Evolutionary conservation across 2,888 invertebrate species (phyloP).

Genomic region (Melikaiella ostensackeni): DNA sequence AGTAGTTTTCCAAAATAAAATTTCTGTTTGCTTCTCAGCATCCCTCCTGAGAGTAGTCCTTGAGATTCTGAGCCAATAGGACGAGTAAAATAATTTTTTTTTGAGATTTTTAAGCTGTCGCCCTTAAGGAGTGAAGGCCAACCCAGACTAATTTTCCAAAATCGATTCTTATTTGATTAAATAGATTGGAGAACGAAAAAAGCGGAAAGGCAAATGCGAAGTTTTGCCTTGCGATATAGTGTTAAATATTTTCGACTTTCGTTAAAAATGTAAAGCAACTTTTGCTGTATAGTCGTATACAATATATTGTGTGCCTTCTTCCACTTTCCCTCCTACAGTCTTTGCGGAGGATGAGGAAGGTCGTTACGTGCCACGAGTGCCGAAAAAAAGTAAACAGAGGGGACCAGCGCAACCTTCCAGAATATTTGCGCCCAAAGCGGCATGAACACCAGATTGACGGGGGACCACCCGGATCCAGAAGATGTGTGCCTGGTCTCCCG

Average conservation of each 20-base stretch:
- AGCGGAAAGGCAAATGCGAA: not conserved
- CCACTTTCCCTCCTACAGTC: constrained; percentile 5
- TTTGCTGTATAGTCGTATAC: not conserved
- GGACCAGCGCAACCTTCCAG: constrained; percentile 66
- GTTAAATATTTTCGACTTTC: not conserved
- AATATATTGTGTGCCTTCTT: constrained; percentile 4
- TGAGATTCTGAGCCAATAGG: too few relatives aligned
- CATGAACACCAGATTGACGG: constrained; percentile 73
- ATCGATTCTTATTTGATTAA: too few relatives aligned
- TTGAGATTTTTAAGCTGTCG: too few relatives aligned
- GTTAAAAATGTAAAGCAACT: not conserved
- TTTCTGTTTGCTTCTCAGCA: too few relatives aligned
- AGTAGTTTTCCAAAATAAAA: too few relatives aligned
- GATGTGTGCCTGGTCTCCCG: constrained; percentile 63
- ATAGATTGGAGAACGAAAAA: too few relatives aligned
- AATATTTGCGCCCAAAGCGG: constrained; percentile 74
- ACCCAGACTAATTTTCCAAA: too few relatives aligned
- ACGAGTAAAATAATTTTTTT: too few relatives aligned
- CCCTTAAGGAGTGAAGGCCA: too few relatives aligned
- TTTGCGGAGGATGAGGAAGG: constrained; percentile 52
- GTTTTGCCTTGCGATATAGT: not conserved
- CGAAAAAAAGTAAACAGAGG: constrained; percentile 59
- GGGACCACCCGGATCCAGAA: constrained; percentile 70
- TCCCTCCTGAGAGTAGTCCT: too few relatives aligned
- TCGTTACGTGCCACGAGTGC: constrained; percentile 62